These are phyloP conservation scores for Meiosimyza platycephala DNA, from an alignment of 2,888 invertebrate species.

Conservation along the genomic window DNA sequence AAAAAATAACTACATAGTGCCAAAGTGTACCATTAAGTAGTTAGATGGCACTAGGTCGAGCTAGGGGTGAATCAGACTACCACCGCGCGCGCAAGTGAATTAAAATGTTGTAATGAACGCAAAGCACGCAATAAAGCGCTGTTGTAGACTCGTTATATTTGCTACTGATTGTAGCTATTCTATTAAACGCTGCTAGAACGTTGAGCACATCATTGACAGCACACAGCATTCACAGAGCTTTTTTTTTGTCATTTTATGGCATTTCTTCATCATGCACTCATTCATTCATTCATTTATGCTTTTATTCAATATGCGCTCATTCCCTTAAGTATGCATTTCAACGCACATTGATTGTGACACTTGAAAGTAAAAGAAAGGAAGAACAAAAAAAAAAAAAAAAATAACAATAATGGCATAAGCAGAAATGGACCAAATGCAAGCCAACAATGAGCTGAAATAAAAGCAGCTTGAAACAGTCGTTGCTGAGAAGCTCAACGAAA, in stretches of 20 bases:
- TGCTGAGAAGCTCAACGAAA: background rate
- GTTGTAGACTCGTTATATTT: too few species aligned
- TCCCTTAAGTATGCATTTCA: background rate
- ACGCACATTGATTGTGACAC: constrained; percentile 5
- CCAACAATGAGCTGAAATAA: background rate
- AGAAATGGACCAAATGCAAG: too few species aligned
- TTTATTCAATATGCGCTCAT: constrained; percentile 13
- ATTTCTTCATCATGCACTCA: background rate
- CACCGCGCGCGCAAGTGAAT: too few species aligned
- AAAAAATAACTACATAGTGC: too few species aligned
- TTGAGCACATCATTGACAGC: too few species aligned
- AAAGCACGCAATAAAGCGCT: background rate
- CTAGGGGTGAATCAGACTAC: too few species aligned
- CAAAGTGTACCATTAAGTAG: too few species aligned
- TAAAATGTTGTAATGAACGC: background rate
- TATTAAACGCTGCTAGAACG: too few species aligned
- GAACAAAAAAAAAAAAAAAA: background rate
- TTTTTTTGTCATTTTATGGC: too few species aligned
- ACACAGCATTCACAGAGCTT: too few species aligned
- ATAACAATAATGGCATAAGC: background rate
- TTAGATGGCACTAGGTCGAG: too few species aligned
- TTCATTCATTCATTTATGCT: constrained; percentile 16
- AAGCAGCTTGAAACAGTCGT: background rate
- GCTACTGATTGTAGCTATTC: too few species aligned
- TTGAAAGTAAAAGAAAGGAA: background rate